Evolutionary conservation across 2,797 vertebrate species (phyloP).

Genomic region (Sebastes hopkinsi): DNA sequence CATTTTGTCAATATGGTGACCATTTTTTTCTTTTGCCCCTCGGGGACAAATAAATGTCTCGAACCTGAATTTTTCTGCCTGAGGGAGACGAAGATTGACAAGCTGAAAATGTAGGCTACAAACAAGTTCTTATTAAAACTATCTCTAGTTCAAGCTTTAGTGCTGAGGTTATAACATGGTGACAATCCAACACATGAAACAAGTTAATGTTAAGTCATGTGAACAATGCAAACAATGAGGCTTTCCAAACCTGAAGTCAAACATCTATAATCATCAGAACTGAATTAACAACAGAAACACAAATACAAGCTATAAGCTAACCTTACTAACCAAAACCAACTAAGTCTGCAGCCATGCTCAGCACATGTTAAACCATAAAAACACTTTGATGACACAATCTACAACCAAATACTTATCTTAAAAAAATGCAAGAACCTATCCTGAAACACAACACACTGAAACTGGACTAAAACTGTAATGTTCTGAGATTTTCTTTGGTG

Average conservation of each 20-base stretch:
- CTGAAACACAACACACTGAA: background rate
- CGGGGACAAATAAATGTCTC: too few relatives aligned
- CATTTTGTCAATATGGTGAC: background rate
- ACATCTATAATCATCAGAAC: background rate
- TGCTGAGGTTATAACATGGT: background rate
- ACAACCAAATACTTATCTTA: background rate
- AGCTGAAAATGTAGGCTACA: background rate
- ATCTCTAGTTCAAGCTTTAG: background rate
- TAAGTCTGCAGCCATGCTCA: slow-evolving; percentile 5
- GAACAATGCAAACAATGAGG: background rate
- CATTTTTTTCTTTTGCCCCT: too few relatives aligned
- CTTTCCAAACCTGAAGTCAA: background rate
- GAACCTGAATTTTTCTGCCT: background rate
- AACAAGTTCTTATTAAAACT: background rate
- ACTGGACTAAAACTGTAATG: background rate
- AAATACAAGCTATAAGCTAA: slow-evolving; percentile 10
- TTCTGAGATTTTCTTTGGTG: background rate
- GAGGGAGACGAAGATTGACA: background rate
- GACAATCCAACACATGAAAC: background rate
- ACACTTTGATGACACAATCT: background rate
- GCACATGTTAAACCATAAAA: slow-evolving; percentile 10
- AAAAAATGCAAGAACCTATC: background rate
- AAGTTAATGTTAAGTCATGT: background rate
- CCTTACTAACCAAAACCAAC: background rate
- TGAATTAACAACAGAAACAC: slow-evolving; percentile 1